Conservation (phyloP, 2,797 vertebrate species). For the Eurystomus glaucurus region DNA sequence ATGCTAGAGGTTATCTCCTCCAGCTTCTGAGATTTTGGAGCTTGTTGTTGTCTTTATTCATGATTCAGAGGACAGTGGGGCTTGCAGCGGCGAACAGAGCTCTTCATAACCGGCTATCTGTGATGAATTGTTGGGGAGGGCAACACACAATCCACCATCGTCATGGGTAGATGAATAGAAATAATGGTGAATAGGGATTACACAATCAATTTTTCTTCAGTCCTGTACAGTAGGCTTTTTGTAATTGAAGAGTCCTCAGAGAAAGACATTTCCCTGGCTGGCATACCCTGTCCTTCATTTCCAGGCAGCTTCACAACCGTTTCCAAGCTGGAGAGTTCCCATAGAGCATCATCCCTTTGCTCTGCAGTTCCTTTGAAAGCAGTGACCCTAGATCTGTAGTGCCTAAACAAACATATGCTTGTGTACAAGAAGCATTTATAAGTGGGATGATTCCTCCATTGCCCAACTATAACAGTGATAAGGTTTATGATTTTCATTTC, state of each 20-base stretch:
- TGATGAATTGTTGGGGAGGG: background rate
- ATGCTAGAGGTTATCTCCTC: background rate
- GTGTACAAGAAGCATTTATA: background rate
- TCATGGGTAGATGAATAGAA: background rate
- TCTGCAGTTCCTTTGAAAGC: background rate
- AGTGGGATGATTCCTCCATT: background rate
- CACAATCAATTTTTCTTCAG: background rate
- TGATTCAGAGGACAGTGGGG: background rate
- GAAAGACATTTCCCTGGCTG: background rate
- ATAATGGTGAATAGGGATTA: background rate
- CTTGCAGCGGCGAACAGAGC: background rate
- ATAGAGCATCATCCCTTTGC: background rate
- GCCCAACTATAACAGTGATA: background rate
- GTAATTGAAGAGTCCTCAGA: background rate
- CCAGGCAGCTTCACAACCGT: accelerated
- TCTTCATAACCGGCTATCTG: background rate
- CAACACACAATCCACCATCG: background rate
- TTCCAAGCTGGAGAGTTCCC: background rate
- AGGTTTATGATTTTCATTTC: background rate
- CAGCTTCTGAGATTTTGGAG: background rate
- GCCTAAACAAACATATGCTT: background rate
- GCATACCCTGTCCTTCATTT: background rate
- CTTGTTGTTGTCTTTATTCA: background rate
- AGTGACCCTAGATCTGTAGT: background rate
- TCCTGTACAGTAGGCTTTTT: background rate